These are phyloP conservation scores for Haliclystus octoradiatus DNA, from an alignment of 30 jellyfish, hydroid and myxozoan genomes.

Conservation along the genomic window DNA sequence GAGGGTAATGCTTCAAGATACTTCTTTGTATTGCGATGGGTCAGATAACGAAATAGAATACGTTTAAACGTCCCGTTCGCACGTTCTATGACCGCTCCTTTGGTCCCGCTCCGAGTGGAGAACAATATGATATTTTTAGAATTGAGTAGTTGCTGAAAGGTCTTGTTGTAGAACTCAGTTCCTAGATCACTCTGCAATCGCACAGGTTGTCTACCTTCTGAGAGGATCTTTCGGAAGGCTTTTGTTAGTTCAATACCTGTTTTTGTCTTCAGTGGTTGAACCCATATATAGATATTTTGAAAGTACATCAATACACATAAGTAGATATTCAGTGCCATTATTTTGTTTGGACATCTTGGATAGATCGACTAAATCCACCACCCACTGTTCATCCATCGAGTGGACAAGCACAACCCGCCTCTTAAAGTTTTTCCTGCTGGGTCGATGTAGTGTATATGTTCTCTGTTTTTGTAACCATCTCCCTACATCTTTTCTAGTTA, in stretches of 20 bases:
- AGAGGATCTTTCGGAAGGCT: constrained; percentile 7
- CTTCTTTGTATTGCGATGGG: constrained; percentile 9
- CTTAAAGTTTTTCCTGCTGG: constrained; percentile 17
- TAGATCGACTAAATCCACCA: constrained; percentile 26
- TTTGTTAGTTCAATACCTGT: not conserved
- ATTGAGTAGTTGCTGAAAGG: constrained; percentile 5
- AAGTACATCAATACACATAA: constrained; percentile 28
- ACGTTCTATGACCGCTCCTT: constrained; percentile 33
- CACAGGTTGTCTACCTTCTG: constrained; percentile 17
- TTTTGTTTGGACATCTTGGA: constrained; percentile 9
- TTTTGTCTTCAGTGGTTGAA: constrained; percentile 9
- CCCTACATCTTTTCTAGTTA: constrained; percentile 5
- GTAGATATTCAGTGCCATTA: constrained; percentile 9
- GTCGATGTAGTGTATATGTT: constrained; percentile 30
- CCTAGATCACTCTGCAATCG: constrained; percentile 23
- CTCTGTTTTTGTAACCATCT: constrained; percentile 14
- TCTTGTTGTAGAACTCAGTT: constrained; percentile 8
- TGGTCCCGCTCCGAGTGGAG: constrained; percentile 16
- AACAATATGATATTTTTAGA: not conserved
- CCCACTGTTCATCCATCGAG: constrained; percentile 24
- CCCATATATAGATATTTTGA: constrained; percentile 31
- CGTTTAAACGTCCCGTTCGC: constrained; percentile 21
- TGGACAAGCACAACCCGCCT: constrained; percentile 24
- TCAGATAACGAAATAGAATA: constrained; percentile 8
- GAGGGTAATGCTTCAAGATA: too few relatives aligned